Percentiles rank a stretch among this genome's conserved stretches.
Evolutionary conservation across 92 coral and sea anemone species (phyloP).

Genomic region (Pocillopora meandrina): DNA sequence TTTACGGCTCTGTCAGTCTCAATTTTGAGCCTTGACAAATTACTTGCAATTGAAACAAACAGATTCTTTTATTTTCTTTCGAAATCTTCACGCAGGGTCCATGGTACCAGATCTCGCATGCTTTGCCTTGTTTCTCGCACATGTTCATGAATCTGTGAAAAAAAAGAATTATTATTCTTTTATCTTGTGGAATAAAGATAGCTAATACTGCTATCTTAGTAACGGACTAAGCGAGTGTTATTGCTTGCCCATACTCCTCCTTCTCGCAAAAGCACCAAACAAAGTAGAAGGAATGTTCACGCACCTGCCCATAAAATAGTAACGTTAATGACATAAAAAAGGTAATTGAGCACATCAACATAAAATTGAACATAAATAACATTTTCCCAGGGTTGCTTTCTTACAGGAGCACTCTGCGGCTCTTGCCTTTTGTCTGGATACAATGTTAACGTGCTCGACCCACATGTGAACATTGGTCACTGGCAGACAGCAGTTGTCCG

Average conservation of each 20-base stretch:
- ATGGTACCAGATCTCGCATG: conserved; percentile 50
- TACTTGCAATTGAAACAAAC: conserved; percentile 46
- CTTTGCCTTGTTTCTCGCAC: conserved; percentile 40
- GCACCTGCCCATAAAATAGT: conserved; percentile 44
- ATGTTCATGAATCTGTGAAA: conserved; percentile 39
- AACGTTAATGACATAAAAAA: conserved; percentile 41
- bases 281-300: conserved; percentile 23
- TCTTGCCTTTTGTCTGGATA: conserved; percentile 28
- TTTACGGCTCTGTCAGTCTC: conserved; percentile 40
- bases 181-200: conserved; percentile 37
- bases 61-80: conserved; percentile 37
- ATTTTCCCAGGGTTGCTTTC: conserved; percentile 37
- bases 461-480: conserved; percentile 31
- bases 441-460: conserved; percentile 29
- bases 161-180: conserved; percentile 2
- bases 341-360: conserved; percentile 36
- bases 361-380: conserved; percentile 43
- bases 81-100: conserved; percentile 3
- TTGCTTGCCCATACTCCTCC: too few species aligned
- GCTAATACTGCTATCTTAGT: conserved; percentile 43
- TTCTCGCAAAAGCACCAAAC: neutral
- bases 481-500: conserved; percentile 34
- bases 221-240: neutral
- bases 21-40: conserved; percentile 46
- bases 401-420: conserved; percentile 22